Base-by-base conservation (phyloP, 2,888 invertebrate species). In the Alcis repandata region DNA sequence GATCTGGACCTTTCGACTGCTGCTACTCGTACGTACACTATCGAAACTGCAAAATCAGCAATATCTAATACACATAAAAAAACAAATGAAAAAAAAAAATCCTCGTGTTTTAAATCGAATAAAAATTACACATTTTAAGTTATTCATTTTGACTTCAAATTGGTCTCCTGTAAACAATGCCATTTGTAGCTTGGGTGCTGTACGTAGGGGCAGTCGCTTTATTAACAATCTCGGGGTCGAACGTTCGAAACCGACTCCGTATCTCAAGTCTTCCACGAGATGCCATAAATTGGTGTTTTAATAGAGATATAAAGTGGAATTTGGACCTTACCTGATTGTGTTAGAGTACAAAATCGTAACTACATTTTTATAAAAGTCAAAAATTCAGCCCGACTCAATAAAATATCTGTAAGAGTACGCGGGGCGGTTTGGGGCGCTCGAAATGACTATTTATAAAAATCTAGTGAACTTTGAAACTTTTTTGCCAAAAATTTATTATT, bases 201-300 rank as follows among this genome's bases (percentile, higher is more conserved):
- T n/a, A n/a, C n/a, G n/a, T n/a, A n/a, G n/a, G n/a, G n/a, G n/a
- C n/a, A n/a, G n/a, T n/a, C n/a, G n/a, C n/a, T 51, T 33, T 20
- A 52, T 40, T 45, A 1, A 7, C 11, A 32, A 40, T 20, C 27
- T 56, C 41, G 36, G 13, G 43, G 62, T 58, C 52, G 51, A 41
- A 19, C 27, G 17, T 27, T 49, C 8, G 13, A 27, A 20, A 51
- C 56, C 20, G 56, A 57, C 46, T 52, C 51, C 32, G 56, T 51
- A 46, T 62, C 57, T 54, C 67, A 62, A 54, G 67, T 84, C 84
- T 84, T 84, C 83, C 84, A 79, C 64, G 71, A 77, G 69, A 81
- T 78, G 67, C 71, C 71, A 76, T 58, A 40, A 45, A 53, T 76
- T 74, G 72, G 75, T 77, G 57, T 69, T 70, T 46, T 38, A 54